phyloP scores from a whole-genome alignment of 2,797 vertebrate genomes.

The Gallirallus australis region DNA sequence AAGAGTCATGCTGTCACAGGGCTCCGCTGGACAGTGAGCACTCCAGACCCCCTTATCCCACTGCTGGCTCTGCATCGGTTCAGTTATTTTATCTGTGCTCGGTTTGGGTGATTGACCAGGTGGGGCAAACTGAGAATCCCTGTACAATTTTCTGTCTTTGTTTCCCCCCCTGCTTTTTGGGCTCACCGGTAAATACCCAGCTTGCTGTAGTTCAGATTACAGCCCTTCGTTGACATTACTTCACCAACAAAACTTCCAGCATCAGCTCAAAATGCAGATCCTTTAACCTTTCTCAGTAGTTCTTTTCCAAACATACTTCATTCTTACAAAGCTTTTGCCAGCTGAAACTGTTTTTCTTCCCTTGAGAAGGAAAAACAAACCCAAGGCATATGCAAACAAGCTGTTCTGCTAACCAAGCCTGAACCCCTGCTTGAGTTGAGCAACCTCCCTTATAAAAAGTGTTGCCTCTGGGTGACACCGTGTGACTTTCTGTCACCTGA shows the following conservation, averaged over 20 bases:
- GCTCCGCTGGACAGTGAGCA: neutral
- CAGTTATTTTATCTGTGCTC: neutral
- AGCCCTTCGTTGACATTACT: neutral
- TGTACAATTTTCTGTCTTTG: neutral
- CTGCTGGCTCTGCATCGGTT: neutral
- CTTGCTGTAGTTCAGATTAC: neutral
- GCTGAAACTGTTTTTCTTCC: constrained; percentile 6
- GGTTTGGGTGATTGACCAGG: neutral
- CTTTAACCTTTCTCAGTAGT: neutral
- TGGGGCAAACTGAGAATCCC: neutral
- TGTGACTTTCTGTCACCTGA: constrained; percentile 43
- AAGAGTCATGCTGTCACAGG: fast-evolving
- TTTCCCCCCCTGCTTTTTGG: neutral
- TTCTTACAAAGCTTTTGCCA: neutral
- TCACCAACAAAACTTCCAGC: neutral
- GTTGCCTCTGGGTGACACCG: constrained; percentile 16
- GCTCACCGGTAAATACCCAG: neutral
- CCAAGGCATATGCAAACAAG: constrained; percentile 14
- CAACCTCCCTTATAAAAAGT: constrained; percentile 22
- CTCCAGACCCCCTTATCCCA: neutral
- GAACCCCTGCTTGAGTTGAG: neutral
- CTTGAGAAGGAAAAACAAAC: constrained; percentile 44
- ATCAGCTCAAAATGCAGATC: neutral
- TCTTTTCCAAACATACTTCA: constrained; percentile 5
- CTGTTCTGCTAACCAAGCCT: constrained; percentile 20